phyloP scores from a whole-genome alignment of 1,140 invertebrate genomes.

The Drosophila lowei region DNA sequence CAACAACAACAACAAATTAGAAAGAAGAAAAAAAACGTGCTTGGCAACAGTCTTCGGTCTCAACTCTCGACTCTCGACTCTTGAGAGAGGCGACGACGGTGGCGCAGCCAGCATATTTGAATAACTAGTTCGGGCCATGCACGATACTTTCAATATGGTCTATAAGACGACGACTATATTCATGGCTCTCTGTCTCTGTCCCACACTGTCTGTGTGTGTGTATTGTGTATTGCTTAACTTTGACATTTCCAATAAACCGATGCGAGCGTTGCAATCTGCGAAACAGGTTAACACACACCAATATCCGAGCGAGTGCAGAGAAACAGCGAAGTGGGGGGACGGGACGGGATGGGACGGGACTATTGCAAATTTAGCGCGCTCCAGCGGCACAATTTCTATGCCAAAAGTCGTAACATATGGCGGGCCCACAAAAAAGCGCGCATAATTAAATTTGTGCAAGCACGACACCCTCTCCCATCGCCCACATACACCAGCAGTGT shows the following conservation, averaged over 20 bases:
- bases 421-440: conserved; percentile 53
- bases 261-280: conserved; percentile 68
- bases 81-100: conserved; percentile 18
- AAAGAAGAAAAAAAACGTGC: conserved; percentile 59
- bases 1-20: conserved; percentile 27
- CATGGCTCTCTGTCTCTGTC: conserved; percentile 12
- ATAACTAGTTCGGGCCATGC: conserved; percentile 72
- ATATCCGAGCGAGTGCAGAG: conserved; percentile 58
- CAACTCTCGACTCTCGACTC: conserved; percentile 15
- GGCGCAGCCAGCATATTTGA: conserved; percentile 56
- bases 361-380: conserved; percentile 68
- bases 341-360: conserved; percentile 6
- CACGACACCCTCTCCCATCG: conserved; percentile 1
- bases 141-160: conserved; percentile 78
- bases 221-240: conserved; percentile 68
- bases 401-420: conserved; percentile 73
- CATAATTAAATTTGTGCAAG: conserved; percentile 74
- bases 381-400: conserved; percentile 69
- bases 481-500: conserved; percentile 14
- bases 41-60: conserved; percentile 59
- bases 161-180: conserved; percentile 40
- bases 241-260: conserved; percentile 69
- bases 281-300: conserved; percentile 71
- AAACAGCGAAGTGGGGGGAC: background rate
- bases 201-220: background rate